Base-by-base conservation (phyloP, 2,113 vertebrate species). In the Amphilophus citrinellus region DNA sequence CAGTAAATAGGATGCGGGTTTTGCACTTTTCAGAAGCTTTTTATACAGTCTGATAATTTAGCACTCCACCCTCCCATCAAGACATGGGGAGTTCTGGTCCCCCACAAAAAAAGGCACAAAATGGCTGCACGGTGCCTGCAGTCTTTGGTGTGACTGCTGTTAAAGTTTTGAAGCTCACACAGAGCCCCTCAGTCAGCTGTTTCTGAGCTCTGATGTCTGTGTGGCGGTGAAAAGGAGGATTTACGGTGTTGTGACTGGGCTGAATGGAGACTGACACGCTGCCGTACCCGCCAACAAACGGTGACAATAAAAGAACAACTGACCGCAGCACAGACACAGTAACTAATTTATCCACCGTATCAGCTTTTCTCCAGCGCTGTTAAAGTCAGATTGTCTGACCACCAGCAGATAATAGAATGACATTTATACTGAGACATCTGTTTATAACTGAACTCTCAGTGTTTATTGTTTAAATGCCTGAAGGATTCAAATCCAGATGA, bases 181-280 rank as follows among this genome's bases (percentile, higher is more conserved):
- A 71, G 62, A 85, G 79, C 35, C 37, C 42, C 77, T 73, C 87
- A 75, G 71, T 89, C 87, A 89, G 81, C 84, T 77, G 71, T 86
- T 89, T 75, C 30, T 66, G 84, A 80, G 87, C 80, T 32, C 35
- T 10, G 35, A 11, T 2, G 68, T 68, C 57, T 84, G 60, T 32
- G 87, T 77, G 37, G 0, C 44, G 7, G 42, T 82, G 56, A 87
- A 89, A 87, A 79, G 88, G 61, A 79, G 85, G 88, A 84, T 89
- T 89, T 89, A 84, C 82, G 61, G 78, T 37, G 71, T 59, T 80
- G 77, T 7, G 10, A 78, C 62, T 27, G 4, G 1, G 4, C 59
- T 86, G 42, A 89, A 84, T 53, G 76, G 66, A 83, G 76, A 62
- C 83, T 68, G 86, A 87, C 77, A 32, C 80, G 66, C 61, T 30